Conservation (phyloP, 2,797 vertebrate genomes). For the Phrynocephalus vlangalii region DNA sequence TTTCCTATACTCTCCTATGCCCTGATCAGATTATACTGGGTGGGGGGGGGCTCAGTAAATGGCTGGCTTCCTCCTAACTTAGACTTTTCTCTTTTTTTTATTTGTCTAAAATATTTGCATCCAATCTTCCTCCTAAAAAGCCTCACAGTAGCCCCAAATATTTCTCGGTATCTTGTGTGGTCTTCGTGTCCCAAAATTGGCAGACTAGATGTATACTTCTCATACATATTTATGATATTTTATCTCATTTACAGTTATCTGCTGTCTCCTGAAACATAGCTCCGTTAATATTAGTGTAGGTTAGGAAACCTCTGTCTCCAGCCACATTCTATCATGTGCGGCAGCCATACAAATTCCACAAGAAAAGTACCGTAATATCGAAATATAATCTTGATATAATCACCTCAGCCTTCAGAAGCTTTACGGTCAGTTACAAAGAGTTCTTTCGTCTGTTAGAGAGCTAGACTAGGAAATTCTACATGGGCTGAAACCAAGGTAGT, state of each 20-base stretch:
- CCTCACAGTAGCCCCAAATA: background rate
- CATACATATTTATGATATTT: background rate
- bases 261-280: background rate
- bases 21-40: background rate
- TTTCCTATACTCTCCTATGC: background rate
- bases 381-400: background rate
- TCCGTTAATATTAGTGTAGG: background rate
- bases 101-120: too few species aligned
- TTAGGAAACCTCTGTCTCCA: background rate
- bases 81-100: background rate
- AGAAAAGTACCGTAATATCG: background rate
- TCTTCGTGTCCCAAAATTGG: too few species aligned
- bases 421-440: background rate
- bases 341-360: background rate
- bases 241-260: background rate
- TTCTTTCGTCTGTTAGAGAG: background rate
- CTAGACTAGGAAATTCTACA: background rate
- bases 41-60: background rate
- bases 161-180: background rate
- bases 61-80: background rate
- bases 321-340: background rate
- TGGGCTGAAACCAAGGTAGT: conserved; percentile 19
- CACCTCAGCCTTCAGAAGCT: background rate
- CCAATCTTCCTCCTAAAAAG: too few species aligned
- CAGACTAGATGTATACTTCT: background rate